Base-by-base conservation (phyloP, 64 coral and sea anemone genomes). In the Pocillopora damicornis region DNA sequence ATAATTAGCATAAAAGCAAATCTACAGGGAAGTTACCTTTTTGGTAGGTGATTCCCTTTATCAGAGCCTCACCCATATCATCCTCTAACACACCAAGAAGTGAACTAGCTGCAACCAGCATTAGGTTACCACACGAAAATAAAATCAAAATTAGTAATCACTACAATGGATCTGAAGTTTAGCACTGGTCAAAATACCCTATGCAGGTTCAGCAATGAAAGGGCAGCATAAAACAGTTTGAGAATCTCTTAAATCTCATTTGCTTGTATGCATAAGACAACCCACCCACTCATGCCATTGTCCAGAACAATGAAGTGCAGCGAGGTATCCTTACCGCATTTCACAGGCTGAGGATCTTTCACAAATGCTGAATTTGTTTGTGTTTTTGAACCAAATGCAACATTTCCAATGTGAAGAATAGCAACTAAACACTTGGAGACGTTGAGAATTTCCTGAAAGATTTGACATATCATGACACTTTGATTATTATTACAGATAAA, bases 71-170 rank as follows among this genome's bases (percentile, higher is more conserved):
- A 17, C 85, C 75, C 22, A 95, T 20, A 36, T 64, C 60, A 11
- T 95, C 80, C 8, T 75, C 67, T n/a, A 81, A 16, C 60, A 95
- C 57, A 18, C 87, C 86, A 61, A 95, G 87, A 7, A 95, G 75
- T 57, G 71, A 57, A 86, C 90, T 81, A 12, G 90, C 94, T 95
- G 89, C 57, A 66, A n/a, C 42, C 42, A 51, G 42, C 42, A 51
- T 4, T 51, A 51, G 3, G 7, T 51, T 4, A 51, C 42, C 42
- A 51, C 42, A 51, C 7, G 42, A 51, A 7, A 51, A 51, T 51
- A 58, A 75, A 82, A n/a, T 11, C 17, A 25, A 80, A 81, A 30
- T 78, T 15, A 86, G 1, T 13, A 82, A 51, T 51, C 42, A 7
- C 42, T 51, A 51, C 2, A 51, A 51, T 51, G 42, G 42, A 51